phyloP scores from a whole-genome alignment of 35 echinoderm and acorn worm species.

The Ophioderma brevispina region DNA sequence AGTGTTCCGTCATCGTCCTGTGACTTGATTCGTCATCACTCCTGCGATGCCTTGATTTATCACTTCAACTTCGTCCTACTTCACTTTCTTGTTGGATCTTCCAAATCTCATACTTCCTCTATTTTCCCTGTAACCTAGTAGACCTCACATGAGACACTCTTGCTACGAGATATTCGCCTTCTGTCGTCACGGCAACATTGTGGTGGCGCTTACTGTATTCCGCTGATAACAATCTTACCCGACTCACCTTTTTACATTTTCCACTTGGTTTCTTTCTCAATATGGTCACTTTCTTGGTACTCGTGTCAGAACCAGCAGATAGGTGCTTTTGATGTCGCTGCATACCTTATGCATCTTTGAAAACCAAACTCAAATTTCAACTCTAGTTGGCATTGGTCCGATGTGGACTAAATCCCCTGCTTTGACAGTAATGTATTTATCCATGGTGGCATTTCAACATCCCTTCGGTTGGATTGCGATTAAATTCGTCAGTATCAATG shows the following conservation, averaged over 20 bases:
- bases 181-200: neutral
- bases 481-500: too few relatives aligned
- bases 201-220: neutral
- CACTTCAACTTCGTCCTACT: too few relatives aligned
- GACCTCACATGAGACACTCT: neutral
- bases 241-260: neutral
- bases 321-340: neutral
- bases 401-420: neutral
- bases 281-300: neutral
- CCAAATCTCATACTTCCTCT: neutral
- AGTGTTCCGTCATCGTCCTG: too few relatives aligned
- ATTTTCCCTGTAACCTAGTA: neutral
- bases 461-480: too few relatives aligned
- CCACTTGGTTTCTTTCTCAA: neutral
- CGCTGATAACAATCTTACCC: neutral
- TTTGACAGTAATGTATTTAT: neutral
- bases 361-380: neutral
- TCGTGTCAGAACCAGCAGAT: neutral
- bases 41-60: neutral
- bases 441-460: neutral
- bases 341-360: neutral
- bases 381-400: neutral
- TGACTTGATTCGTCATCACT: too few relatives aligned
- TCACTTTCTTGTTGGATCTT: neutral
- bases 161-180: neutral